phyloP scores from a whole-genome alignment of 2,888 invertebrate genomes.

The Pherbina coryleti region DNA sequence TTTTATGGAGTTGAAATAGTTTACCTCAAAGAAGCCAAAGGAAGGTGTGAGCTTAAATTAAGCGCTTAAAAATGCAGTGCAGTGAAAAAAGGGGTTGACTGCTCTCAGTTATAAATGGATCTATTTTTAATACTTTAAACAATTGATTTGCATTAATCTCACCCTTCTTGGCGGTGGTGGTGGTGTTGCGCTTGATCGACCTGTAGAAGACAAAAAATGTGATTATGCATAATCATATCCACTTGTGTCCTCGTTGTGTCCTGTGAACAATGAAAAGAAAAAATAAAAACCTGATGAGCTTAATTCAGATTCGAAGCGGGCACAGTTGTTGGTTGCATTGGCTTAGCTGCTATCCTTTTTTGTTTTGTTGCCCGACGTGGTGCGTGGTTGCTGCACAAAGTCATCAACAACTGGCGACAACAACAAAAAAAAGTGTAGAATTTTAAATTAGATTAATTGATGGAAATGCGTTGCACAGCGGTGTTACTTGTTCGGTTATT shows the following conservation, averaged over 20 bases:
- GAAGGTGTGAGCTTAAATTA: too few species aligned
- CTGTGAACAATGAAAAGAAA: not conserved
- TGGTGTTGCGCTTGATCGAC: slow-evolving; percentile 50
- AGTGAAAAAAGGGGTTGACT: not conserved
- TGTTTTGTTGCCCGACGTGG: not conserved
- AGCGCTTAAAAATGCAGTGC: too few species aligned
- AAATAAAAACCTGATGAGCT: slow-evolving; percentile 52
- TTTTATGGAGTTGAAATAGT: not conserved
- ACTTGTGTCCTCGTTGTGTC: slow-evolving; percentile 48
- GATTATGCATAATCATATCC: slow-evolving; percentile 56
- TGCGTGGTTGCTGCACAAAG: slow-evolving; percentile 13
- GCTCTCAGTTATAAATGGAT: slow-evolving; percentile 1
- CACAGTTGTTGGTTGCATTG: slow-evolving; percentile 44
- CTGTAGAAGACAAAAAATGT: slow-evolving; percentile 50
- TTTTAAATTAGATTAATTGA: slow-evolving; percentile 68
- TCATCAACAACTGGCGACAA: slow-evolving; percentile 34
- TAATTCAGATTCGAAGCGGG: slow-evolving; percentile 46
- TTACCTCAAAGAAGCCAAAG: not conserved
- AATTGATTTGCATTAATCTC: slow-evolving; percentile 14
- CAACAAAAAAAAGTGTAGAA: slow-evolving; percentile 47
- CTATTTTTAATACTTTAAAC: not conserved
- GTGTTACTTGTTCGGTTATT: slow-evolving; percentile 34
- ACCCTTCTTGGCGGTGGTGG: slow-evolving; percentile 30
- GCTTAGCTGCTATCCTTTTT: slow-evolving; percentile 21
- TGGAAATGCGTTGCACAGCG: slow-evolving; percentile 56